These are phyloP conservation scores for Trachelus stipa DNA, from an alignment of 2,888 invertebrate species.

Conservation along the genomic window DNA sequence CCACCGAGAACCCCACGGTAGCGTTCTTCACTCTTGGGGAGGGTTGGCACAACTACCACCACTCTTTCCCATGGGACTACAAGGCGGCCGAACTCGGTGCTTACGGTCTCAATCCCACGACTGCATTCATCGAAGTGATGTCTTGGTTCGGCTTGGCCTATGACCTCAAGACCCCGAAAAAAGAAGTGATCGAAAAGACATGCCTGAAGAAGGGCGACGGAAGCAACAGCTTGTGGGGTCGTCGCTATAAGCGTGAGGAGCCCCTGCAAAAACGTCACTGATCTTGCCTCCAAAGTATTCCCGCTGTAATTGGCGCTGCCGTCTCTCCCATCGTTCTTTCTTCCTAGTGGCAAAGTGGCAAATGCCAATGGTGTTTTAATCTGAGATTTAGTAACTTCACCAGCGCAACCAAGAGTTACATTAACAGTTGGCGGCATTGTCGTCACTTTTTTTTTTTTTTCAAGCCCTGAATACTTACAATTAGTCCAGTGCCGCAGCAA, in stretches of 20 bases:
- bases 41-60: constrained; percentile 77
- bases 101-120: constrained; percentile 53
- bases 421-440: too few species aligned
- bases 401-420: too few species aligned
- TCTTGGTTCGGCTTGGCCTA: constrained; percentile 57
- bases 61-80: constrained; percentile 71
- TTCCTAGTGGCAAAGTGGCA: too few species aligned
- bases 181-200: constrained; percentile 45
- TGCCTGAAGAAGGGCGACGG: constrained; percentile 56
- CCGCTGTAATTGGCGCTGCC: too few species aligned
- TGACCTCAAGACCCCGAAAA: constrained; percentile 52
- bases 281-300: too few species aligned
- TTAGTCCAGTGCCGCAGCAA: too few species aligned
- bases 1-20: constrained; percentile 69
- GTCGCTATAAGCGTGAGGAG: constrained; percentile 30
- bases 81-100: constrained; percentile 56
- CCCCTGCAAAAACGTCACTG: too few species aligned
- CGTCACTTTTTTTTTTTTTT: too few species aligned
- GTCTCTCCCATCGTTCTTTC: too few species aligned
- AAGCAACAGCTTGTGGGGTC: constrained; percentile 51
- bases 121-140: constrained; percentile 58
- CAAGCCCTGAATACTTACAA: too few species aligned
- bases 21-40: constrained; percentile 68
- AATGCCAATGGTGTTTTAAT: too few species aligned
- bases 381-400: too few species aligned